Percentiles rank a stretch among this genome's conserved stretches.
These are phyloP conservation scores for Chrysocyon brachyurus DNA, from an alignment of 2,797 vertebrate species.

Conservation along the genomic window DNA sequence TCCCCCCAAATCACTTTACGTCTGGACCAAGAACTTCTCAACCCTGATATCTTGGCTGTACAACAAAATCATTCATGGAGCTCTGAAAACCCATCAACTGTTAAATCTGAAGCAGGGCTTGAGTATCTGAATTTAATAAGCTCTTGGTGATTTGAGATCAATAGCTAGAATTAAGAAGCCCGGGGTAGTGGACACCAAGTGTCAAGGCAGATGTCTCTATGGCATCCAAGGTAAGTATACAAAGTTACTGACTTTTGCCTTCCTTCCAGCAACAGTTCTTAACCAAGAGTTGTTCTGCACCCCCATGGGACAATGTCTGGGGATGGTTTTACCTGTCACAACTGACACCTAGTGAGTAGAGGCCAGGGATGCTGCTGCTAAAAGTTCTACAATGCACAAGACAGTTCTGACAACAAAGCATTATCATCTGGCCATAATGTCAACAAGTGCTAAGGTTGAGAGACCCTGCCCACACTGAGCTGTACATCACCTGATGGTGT, in stretches of 20 bases:
- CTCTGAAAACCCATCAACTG: not conserved
- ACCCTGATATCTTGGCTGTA: not conserved
- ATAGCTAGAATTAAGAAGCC: not conserved
- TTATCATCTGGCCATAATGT: not conserved
- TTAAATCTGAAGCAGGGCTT: not conserved
- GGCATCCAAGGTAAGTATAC: not conserved
- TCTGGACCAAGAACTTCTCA: not conserved
- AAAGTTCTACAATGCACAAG: not conserved
- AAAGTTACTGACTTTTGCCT: not conserved
- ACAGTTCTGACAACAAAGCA: not conserved
- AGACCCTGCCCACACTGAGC: not conserved
- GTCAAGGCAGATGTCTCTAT: not conserved
- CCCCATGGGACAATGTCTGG: not conserved
- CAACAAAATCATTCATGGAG: not conserved
- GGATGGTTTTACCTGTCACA: not conserved
- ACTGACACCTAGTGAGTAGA: not conserved
- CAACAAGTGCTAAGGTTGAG: not conserved
- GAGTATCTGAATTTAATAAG: not conserved
- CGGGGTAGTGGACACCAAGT: too few relatives aligned
- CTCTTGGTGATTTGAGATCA: not conserved
- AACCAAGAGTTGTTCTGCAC: not conserved
- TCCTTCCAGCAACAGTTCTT: not conserved
- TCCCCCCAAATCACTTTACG: not conserved
- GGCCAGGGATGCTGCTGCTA: not conserved
- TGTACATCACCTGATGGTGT: rapidly evolving